Base-by-base conservation (phyloP, 2,888 invertebrate genomes). In the Phaonia tiefii region DNA sequence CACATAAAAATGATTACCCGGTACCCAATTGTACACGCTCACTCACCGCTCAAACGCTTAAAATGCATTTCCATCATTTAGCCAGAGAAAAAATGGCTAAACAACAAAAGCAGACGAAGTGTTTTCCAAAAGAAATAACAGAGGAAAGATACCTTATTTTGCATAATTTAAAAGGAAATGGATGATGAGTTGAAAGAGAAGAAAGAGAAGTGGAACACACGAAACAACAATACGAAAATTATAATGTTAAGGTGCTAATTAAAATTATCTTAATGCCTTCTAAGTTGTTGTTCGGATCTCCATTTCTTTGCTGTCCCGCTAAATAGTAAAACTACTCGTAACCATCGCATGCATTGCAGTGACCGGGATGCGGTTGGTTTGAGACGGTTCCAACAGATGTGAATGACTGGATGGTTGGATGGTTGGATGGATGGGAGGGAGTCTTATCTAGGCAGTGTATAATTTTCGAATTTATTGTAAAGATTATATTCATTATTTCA, bases 201-300 rank as follows among this genome's bases (percentile, higher is more conserved):
- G 3, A 37, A 26, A 56, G 37, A 17, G 25, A 26, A 67, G 54
- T 22, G 17, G 11, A 44, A 25, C 25, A 7, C 17, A 49, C 37
- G 20, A 37, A 2, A 51, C 42, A 46, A 69, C 69, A 70, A 70
- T 66, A 70, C 11, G 22, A 63, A 54, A 49, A 54, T 70, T 26
- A 63, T 31, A 72, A 54, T 56, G 73, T 78, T 79, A 63, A 82
- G 74, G 72, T 67, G 80, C 75, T 80, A 82, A 83, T 83, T 81
- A 83, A 83, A 83, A 79, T 79, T 80, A 83, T 83, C 78, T 83
- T 74, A 79, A 83, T 79, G 74, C 63, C 66, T 80, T 46, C 26
- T 20, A 66, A 73, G 56, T 49, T 75, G 56, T 65, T 46, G 49
- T 26, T 22, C 46, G 60, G 51, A 37, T 54, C 56, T 69, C 63